Evolutionary conservation across 2,888 invertebrate species (phyloP).

Genomic region (Diaphora mendica): DNA sequence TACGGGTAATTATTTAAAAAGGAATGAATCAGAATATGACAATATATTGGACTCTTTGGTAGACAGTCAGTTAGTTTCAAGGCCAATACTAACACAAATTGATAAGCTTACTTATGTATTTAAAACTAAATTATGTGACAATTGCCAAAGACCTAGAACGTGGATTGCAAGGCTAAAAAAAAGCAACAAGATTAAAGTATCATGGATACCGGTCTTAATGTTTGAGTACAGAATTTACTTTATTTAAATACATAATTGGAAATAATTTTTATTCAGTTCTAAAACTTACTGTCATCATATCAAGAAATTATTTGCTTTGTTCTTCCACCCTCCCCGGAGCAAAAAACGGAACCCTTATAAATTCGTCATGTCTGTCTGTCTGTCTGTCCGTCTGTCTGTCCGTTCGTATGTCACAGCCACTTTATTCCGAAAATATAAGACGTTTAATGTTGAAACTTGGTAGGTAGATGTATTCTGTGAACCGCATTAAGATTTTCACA

Average conservation of each 20-base stretch:
- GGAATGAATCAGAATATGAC: background rate
- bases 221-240: background rate
- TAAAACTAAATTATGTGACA: background rate
- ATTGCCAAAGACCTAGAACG: conserved; percentile 8
- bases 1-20: background rate
- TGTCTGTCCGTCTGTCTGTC: too few species aligned
- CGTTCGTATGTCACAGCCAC: too few species aligned
- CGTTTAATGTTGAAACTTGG: too few species aligned
- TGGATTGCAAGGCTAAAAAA: background rate
- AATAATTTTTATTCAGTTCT: background rate
- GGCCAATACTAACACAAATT: background rate
- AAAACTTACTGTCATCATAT: background rate
- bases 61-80: background rate
- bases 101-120: background rate
- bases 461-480: too few species aligned
- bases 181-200: background rate
- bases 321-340: too few species aligned
- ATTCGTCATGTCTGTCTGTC: too few species aligned
- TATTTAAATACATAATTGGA: background rate
- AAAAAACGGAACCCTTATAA: too few species aligned
- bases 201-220: background rate
- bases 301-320: too few species aligned
- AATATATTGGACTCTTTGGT: background rate
- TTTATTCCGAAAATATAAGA: too few species aligned
- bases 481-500: too few species aligned